Conservation (phyloP, 2,113 vertebrate genomes). For the Microcebus griseorufus region DNA sequence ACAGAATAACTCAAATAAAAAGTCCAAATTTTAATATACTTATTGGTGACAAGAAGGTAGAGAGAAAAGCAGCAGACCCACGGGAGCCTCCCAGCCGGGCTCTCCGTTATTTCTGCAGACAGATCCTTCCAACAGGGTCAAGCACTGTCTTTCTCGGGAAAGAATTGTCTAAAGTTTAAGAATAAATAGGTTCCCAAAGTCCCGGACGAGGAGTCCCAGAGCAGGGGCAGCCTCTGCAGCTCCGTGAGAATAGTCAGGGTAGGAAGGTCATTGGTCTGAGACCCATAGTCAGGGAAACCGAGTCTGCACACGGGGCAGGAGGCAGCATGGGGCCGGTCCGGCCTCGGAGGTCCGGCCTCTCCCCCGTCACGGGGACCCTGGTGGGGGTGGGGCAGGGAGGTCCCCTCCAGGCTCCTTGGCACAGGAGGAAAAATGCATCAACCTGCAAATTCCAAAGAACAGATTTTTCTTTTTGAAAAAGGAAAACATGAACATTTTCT, state of each 20-base stretch:
- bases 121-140: not conserved
- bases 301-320: accelerated
- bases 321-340: accelerated
- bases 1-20: too few relatives aligned
- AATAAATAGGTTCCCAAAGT: slow-evolving; percentile 35
- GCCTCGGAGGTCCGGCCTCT: too few relatives aligned
- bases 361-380: not conserved
- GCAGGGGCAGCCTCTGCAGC: not conserved
- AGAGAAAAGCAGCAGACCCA: not conserved
- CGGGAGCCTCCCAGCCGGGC: not conserved
- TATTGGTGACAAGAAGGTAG: not conserved
- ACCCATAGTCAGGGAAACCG: slow-evolving; percentile 82
- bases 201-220: not conserved
- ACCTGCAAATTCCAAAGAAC: not conserved
- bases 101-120: not conserved
- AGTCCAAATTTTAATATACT: not conserved
- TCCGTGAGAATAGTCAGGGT: slow-evolving; percentile 76
- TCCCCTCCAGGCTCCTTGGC: not conserved
- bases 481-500: not conserved
- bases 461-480: not conserved
- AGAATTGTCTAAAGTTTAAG: slow-evolving; percentile 26
- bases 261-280: slow-evolving; percentile 83
- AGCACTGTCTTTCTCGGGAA: not conserved
- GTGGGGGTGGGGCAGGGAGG: not conserved
- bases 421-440: not conserved